Evolutionary conservation across 2,888 invertebrate genomes (phyloP), one percentile per base, ranked within the genome.

Genomic region (Oscheius sp.): DNA sequence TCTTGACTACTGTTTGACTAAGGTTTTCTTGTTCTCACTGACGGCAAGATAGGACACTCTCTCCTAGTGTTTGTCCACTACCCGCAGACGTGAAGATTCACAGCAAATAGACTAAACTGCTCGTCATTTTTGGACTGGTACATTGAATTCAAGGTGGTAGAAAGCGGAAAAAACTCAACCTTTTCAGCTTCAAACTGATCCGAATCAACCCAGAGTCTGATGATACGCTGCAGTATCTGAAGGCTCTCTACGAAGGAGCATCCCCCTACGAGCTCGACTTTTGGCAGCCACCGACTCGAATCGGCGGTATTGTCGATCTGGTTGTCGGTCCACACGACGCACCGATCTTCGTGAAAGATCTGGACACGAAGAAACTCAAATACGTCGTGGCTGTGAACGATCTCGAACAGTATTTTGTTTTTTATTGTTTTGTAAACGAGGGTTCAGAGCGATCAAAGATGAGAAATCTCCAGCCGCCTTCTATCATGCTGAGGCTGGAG

Each of bases 301-400:
- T 84, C 35, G 85, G 81, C n/a, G 81, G 78, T 0, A 74, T 82
- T 33, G 85, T 86, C 2, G 86, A 86, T 68, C 74, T 86, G 13
- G 79, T 84, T 13, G 87, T 88, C 7, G 79, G 84, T 2, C 87
- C 87, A 2, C 74, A 78, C 2, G 86, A 86, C 77, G 83, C 85
- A 29, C 77, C 77, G 32, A 75, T 76, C 32, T 87, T 88, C 77
- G 79, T 87, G 9, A 70, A 77, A n/a, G 88, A 89, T 58, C 76
- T 88, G 63, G 82, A 84, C 42, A 74, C 77, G 53, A 77, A 84
- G 57, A 73, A 83, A 53, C 74, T 88, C 60, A 83, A 84, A 55
- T 88, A 86, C 77, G 82, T 85, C 33, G 84, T 88, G 5, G 86
- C 87, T 2, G 85, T 87, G 35, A 84, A 85, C 51, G 86, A 88